Conservation (phyloP, 2,113 vertebrate genomes). For the Girardinichthys multiradiatus region DNA sequence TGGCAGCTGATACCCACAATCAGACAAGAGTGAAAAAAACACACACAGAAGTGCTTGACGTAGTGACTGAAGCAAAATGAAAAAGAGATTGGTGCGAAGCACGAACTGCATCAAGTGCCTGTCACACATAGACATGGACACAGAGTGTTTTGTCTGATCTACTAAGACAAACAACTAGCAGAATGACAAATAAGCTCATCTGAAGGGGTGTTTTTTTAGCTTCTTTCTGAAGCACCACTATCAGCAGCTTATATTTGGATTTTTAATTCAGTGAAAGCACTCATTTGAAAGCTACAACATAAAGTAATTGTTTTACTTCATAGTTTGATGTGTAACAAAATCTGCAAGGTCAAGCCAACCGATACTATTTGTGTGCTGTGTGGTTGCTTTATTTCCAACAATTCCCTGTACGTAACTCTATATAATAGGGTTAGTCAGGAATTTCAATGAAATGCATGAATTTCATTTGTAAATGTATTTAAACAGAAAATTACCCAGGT, state of each 20-base stretch:
- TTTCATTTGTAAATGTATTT: too few species aligned
- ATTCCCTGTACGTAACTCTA: too few species aligned
- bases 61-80: slow-evolving; percentile 5
- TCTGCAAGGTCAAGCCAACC: too few species aligned
- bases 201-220: neutral
- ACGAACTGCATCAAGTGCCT: neutral
- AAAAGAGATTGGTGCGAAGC: slow-evolving; percentile 1
- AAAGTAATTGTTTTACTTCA: too few species aligned
- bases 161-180: neutral
- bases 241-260: neutral
- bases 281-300: too few species aligned
- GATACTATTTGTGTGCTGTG: too few species aligned
- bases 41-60: slow-evolving; percentile 3
- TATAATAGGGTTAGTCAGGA: too few species aligned
- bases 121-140: neutral
- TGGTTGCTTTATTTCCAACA: too few species aligned
- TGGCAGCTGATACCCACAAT: slow-evolving; percentile 27
- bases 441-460: too few species aligned
- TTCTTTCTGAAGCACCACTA: neutral
- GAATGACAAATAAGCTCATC: neutral
- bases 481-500: too few species aligned
- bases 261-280: too few species aligned
- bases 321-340: too few species aligned
- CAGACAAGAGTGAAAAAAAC: slow-evolving; percentile 26
- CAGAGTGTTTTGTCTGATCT: slow-evolving; percentile 2